phyloP scores from a whole-genome alignment of 2,797 vertebrate species.

The Lophotriccus pileatus region DNA sequence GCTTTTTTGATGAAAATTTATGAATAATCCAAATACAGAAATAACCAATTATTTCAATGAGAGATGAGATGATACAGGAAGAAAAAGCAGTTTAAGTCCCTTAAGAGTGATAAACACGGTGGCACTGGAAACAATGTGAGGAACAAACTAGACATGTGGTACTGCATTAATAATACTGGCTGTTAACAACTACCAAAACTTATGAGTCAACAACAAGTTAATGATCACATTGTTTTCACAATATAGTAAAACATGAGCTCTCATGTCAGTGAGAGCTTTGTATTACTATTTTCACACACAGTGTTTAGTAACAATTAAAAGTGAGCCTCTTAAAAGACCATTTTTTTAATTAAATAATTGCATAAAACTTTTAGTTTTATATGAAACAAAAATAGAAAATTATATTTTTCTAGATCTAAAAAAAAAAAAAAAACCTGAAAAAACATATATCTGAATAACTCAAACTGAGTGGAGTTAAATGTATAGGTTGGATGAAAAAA shows the following conservation, averaged over 20 bases:
- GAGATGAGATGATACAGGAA: neutral
- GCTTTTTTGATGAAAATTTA: neutral
- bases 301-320: neutral
- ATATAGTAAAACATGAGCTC: neutral
- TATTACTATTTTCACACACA: neutral
- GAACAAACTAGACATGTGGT: neutral
- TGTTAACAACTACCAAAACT: neutral
- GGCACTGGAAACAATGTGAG: neutral
- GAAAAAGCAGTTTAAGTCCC: neutral
- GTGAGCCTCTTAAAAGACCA: neutral
- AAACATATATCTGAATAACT: neutral
- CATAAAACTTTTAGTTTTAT: neutral
- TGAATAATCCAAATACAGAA: neutral
- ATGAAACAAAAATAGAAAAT: neutral
- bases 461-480: neutral
- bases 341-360: neutral
- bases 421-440: fast-evolving
- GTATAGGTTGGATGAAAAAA: neutral
- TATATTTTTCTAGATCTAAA: neutral
- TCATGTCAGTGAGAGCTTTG: neutral
- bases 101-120: neutral
- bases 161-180: neutral
- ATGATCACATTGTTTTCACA: neutral
- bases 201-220: neutral
- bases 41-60: neutral